These are phyloP conservation scores for Orius laevigatus DNA, from an alignment of 1,140 invertebrate species.

Conservation along the genomic window DNA sequence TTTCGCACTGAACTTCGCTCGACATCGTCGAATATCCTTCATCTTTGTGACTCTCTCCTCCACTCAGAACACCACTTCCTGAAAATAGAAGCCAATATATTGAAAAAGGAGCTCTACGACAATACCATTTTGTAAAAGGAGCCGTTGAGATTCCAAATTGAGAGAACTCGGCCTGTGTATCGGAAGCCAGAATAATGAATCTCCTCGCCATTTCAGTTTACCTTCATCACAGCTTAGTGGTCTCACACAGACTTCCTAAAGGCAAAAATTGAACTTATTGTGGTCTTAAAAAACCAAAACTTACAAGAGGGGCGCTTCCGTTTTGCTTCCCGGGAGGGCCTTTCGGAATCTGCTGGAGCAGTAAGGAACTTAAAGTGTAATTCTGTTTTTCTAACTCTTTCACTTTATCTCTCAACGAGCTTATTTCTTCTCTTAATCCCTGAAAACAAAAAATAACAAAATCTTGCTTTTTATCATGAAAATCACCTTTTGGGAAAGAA, in stretches of 20 bases:
- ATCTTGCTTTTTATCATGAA: background rate
- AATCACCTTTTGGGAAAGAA: slow-evolving; percentile 63
- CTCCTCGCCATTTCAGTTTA: slow-evolving; percentile 10
- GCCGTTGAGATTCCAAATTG: slow-evolving; percentile 24
- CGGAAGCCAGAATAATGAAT: slow-evolving; percentile 15
- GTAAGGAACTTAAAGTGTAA: slow-evolving; percentile 40
- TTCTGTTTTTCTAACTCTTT: slow-evolving; percentile 52
- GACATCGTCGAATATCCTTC: slow-evolving; percentile 84
- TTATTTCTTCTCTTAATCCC: slow-evolving; percentile 50
- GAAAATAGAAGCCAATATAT: background rate
- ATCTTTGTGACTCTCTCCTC: slow-evolving; percentile 29
- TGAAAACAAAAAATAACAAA: slow-evolving; percentile 24
- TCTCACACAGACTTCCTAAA: slow-evolving; percentile 13
- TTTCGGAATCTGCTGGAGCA: slow-evolving; percentile 41
- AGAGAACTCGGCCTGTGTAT: slow-evolving; percentile 20
- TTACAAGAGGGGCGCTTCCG: background rate
- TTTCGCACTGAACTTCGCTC: slow-evolving; percentile 51
- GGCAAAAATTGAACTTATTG: slow-evolving; percentile 4
- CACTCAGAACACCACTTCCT: background rate
- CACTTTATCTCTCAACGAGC: slow-evolving; percentile 39
- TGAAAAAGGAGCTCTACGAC: too few species aligned
- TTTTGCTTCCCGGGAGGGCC: background rate
- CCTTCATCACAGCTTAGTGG: slow-evolving; percentile 20
- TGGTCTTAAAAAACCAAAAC: slow-evolving; percentile 5
- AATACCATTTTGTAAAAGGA: slow-evolving; percentile 1